Evolutionary conservation across 2,113 vertebrate species (phyloP).

Genomic region (Spermophilus dauricus): DNA sequence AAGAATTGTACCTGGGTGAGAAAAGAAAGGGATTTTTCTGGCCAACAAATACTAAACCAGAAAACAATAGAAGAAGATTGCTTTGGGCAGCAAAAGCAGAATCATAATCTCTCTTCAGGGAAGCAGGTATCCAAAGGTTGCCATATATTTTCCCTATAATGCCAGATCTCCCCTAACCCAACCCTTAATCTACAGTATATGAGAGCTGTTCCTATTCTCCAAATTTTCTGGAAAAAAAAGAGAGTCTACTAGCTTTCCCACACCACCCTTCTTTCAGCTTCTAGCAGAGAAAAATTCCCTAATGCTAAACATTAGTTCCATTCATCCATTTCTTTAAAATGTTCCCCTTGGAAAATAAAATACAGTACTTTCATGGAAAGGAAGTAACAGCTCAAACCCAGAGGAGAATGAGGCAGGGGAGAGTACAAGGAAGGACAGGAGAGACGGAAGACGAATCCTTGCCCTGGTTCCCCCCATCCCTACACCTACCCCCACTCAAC

Average conservation of each 20-base stretch:
- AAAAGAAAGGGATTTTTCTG: not conserved
- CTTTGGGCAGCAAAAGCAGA: not conserved
- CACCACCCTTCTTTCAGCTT: not conserved
- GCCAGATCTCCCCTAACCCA: not conserved
- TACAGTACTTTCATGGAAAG: not conserved
- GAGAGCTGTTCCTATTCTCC: not conserved
- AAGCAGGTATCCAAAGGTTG: not conserved
- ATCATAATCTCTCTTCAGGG: not conserved
- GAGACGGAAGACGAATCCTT: not conserved
- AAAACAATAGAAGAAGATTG: not conserved
- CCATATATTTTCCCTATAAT: not conserved
- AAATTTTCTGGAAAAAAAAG: constrained; percentile 40
- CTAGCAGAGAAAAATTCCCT: constrained; percentile 22
- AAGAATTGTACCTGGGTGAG: not conserved
- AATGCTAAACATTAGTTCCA: constrained; percentile 32
- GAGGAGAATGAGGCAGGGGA: not conserved
- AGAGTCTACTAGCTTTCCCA: not conserved
- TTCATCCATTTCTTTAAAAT: constrained; percentile 25
- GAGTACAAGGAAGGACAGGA: not conserved
- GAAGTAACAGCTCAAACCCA: not conserved
- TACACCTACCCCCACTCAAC: not conserved
- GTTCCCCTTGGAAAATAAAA: constrained; percentile 38
- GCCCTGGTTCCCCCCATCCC: not conserved
- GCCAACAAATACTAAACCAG: not conserved
- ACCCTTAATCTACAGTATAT: not conserved